Conservation (phyloP, 2,797 vertebrate genomes). For the Lepilemur septentrionalis region DNA sequence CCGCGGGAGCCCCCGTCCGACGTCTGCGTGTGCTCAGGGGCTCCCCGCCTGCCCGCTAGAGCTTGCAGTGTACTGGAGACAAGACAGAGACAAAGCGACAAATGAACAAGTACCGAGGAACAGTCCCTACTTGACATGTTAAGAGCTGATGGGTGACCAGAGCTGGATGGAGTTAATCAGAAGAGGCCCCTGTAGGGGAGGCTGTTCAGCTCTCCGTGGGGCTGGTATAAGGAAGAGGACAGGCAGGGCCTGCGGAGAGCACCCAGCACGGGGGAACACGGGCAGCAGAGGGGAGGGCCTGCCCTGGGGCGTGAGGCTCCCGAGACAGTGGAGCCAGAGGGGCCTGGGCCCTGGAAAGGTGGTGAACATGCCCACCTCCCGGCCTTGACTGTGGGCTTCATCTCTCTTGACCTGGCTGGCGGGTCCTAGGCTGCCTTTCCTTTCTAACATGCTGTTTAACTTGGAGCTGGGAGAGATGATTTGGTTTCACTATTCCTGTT, state of each 20-base stretch:
- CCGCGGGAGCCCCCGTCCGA: neutral
- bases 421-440: neutral
- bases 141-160: neutral
- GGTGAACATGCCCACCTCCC: neutral
- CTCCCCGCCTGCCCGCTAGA: neutral
- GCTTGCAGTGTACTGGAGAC: neutral
- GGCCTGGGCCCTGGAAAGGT: neutral
- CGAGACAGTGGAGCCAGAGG: neutral
- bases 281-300: neutral
- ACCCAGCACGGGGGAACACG: neutral
- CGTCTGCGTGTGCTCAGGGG: neutral
- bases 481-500: neutral
- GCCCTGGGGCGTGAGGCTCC: neutral
- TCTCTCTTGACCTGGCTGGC: neutral
- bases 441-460: neutral
- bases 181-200: neutral
- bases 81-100: conserved; percentile 50
- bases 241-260: neutral
- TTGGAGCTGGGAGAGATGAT: neutral
- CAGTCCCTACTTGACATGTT: neutral
- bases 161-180: neutral
- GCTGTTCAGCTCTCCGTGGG: neutral
- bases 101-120: neutral
- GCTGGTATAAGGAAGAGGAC: neutral
- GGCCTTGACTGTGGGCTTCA: neutral